Base-by-base conservation (phyloP, 1,140 invertebrate genomes). In the Sitobion miscanthi region DNA sequence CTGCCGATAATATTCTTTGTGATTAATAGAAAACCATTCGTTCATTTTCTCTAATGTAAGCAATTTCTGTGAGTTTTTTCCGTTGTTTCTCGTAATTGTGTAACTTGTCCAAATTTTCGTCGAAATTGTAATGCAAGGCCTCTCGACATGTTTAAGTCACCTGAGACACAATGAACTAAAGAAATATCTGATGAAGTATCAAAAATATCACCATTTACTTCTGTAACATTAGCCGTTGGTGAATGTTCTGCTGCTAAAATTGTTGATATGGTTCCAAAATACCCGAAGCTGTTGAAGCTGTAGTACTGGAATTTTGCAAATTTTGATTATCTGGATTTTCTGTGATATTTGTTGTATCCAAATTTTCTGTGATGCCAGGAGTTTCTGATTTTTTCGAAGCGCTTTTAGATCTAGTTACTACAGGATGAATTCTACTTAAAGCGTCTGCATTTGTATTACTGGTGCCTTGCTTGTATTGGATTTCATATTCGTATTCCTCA, bases 401-500 rank as follows among this genome's bases (percentile, higher is more conserved):
- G 38, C 17, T 25, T 85, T 45, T 42, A 25, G 38, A 25, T 47
- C 83, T 85, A 9, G 42, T 85, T 6, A 42, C 11, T 7, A 45
- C 82, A 7, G 21, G 57, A 62, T 62, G 20, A 57, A 91, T 91
- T 25, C 93, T 42, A 17, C 87, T 90, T 7, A 94, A 20, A 5
- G 88, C 77, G 42, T 94, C 95, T 3, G 95, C 95, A 88, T 95
- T 95, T 3, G 92, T 94, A 93, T 95, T 95, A 54, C 94, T 83
- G 93, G 94, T 94, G 3, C 95, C 95, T 87, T 94, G 92, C 94
- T 95, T 95, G 94, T 96, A 95, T n/a, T 94, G 93, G 20, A 96
- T 95, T 77, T 95, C 94, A 94, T 95, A 95, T 35, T 95, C 94
- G 94, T 95, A 96, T 93, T 96, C 95, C 94, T 96, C 95, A 47